A percentile compares a stretch with the other conserved stretches of the same genome.
Conservation (phyloP, 2,888 invertebrate genomes). For the Cantharis lateralis region DNA sequence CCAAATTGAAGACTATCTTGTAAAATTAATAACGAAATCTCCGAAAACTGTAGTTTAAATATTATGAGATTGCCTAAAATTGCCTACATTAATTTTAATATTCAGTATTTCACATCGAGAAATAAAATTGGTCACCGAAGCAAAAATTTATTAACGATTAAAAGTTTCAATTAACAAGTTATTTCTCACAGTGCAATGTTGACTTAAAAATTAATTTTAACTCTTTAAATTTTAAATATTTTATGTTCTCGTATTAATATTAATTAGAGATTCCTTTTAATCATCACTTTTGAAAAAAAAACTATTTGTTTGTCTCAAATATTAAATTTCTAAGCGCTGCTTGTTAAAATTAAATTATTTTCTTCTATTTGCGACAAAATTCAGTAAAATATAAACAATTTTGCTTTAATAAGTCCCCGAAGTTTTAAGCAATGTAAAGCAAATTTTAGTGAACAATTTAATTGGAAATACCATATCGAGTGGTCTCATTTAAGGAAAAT, state of each 20-base stretch:
- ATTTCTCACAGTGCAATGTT: neutral
- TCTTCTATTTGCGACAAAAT: neutral
- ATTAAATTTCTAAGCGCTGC: neutral
- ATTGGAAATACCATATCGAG: neutral
- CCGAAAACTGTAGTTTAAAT: too few relatives aligned
- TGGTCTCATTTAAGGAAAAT: neutral
- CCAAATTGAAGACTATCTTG: too few relatives aligned
- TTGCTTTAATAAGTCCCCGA: too few relatives aligned
- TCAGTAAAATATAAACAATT: neutral
- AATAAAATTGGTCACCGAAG: too few relatives aligned
- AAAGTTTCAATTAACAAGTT: too few relatives aligned
- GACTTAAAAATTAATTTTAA: neutral
- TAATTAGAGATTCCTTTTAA: neutral
- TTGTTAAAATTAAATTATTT: neutral
- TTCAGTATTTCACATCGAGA: too few relatives aligned
- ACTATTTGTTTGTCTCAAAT: neutral
- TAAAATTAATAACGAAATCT: too few relatives aligned
- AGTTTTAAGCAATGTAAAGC: neutral
- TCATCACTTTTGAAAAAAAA: neutral
- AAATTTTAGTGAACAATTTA: neutral
- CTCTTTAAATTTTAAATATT: neutral
- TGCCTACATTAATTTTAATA: too few relatives aligned
- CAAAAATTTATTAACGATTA: too few relatives aligned
- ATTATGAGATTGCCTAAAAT: too few relatives aligned
- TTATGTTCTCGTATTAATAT: neutral